A percentile compares a stretch with the other conserved stretches of the same genome.
These are phyloP conservation scores for Eptesicus fuscus DNA, from an alignment of 2,113 vertebrate species.

Conservation along the genomic window DNA sequence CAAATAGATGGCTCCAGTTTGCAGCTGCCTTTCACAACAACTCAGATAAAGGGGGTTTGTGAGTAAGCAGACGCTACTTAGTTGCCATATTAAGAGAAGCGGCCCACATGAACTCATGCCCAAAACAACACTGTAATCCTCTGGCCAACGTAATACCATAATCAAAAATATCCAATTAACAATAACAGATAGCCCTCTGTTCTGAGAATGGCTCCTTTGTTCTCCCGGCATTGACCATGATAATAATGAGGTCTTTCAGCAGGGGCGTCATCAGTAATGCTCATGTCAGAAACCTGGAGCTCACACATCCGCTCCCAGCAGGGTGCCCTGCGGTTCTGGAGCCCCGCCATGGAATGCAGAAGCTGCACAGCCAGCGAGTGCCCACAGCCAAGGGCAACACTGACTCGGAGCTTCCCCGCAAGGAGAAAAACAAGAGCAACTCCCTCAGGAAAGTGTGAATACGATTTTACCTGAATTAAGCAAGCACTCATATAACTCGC, in stretches of 20 bases:
- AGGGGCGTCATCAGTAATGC: neutral
- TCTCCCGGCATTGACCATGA: neutral
- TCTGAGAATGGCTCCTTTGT: conserved; percentile 43
- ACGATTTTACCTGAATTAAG: neutral
- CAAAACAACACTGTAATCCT: neutral
- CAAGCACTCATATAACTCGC: neutral
- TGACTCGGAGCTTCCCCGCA: neutral
- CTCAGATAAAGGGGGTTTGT: neutral
- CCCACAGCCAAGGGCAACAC: neutral
- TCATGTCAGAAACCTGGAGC: conserved; percentile 18
- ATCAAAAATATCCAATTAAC: conserved; percentile 35
- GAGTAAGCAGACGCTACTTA: neutral
- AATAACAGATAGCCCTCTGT: conserved; percentile 18
- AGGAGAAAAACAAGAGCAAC: conserved; percentile 10
- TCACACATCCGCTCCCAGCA: neutral
- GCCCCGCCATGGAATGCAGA: neutral
- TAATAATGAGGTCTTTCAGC: conserved; percentile 50
- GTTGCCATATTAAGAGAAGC: neutral
- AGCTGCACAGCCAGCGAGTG: neutral
- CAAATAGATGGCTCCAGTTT: neutral
- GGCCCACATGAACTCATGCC: neutral
- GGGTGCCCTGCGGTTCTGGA: neutral
- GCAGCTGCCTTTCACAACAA: neutral
- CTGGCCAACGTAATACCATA: conserved; percentile 26
- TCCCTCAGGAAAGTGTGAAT: neutral